These are phyloP conservation scores for Callipepla squamata DNA, from an alignment of 2,113 vertebrate species.

Conservation along the genomic window DNA sequence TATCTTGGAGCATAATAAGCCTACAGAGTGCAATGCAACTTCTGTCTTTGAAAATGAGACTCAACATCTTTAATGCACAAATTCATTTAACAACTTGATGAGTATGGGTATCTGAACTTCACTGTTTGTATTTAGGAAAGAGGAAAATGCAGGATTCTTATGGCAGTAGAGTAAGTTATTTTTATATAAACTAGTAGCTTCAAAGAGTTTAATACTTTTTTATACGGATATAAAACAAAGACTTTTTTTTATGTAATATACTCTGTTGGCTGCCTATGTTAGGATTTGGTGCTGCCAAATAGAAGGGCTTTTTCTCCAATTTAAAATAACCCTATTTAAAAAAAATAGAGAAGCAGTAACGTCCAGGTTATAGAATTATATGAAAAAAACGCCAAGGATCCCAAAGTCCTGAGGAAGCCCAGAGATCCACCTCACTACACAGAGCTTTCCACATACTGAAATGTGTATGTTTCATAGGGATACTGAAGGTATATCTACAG, in stretches of 20 bases:
- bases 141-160: not conserved
- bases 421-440: rapidly evolving
- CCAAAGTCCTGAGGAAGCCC: not conserved
- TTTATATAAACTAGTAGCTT: not conserved
- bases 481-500: rapidly evolving
- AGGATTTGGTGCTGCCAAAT: not conserved
- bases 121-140: not conserved
- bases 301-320: not conserved
- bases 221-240: not conserved
- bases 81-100: not conserved
- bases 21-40: not conserved
- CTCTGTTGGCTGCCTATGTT: not conserved
- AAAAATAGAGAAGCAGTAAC: not conserved
- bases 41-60: not conserved
- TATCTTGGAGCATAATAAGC: not conserved
- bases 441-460: rapidly evolving
- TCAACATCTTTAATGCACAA: not conserved
- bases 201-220: not conserved
- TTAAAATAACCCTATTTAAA: not conserved
- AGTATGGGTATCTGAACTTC: not conserved
- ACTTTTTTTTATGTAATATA: not conserved
- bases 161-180: not conserved
- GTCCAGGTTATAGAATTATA: rapidly evolving
- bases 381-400: not conserved
- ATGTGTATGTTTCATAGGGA: rapidly evolving